A percentile compares a stretch with the other conserved stretches of the same genome.
Conservation (phyloP, 2,888 invertebrate genomes). For the Bruchidius siliquastri region DNA sequence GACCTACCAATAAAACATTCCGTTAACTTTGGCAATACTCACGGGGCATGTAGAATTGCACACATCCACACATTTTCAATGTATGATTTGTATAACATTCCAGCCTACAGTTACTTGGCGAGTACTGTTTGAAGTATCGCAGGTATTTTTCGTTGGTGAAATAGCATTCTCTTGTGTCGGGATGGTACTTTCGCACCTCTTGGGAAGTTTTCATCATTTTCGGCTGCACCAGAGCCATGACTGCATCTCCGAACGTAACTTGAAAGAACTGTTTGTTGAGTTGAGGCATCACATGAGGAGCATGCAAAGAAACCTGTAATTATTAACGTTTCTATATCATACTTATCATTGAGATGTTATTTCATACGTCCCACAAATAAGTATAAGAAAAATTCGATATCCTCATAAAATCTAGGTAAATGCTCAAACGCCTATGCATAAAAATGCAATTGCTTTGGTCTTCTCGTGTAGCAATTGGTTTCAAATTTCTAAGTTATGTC, state of each 20-base stretch:
- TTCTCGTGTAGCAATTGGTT: no score
- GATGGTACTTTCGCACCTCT: slow-evolving; percentile 57
- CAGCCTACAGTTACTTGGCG: slow-evolving; percentile 65
- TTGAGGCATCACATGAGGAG: slow-evolving; percentile 60
- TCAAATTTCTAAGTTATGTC: no score
- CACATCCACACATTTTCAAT: slow-evolving; percentile 39
- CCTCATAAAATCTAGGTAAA: no score
- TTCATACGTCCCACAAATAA: no score
- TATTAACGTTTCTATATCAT: no score
- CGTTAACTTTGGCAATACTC: slow-evolving; percentile 21
- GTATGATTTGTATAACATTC: slow-evolving; percentile 67
- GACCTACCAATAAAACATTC: no score
- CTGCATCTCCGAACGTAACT: slow-evolving; percentile 62
- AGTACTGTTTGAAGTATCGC: slow-evolving; percentile 61
- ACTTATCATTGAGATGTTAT: no score
- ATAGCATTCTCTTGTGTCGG: slow-evolving; percentile 61
- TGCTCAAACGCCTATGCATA: no score
- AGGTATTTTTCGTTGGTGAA: slow-evolving; percentile 61
- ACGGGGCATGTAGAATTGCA: slow-evolving; percentile 61
- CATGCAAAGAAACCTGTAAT: slow-evolving; percentile 57
- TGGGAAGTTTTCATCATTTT: slow-evolving; percentile 68
- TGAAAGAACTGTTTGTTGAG: slow-evolving; percentile 64
- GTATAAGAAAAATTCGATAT: no score
- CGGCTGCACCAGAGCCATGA: slow-evolving; percentile 63
- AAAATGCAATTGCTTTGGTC: no score